A percentile compares a stretch with the other conserved stretches of the same genome.
These are phyloP conservation scores for Vandiemenella viatica DNA, from an alignment of 2,888 invertebrate genomes.

Conservation along the genomic window DNA sequence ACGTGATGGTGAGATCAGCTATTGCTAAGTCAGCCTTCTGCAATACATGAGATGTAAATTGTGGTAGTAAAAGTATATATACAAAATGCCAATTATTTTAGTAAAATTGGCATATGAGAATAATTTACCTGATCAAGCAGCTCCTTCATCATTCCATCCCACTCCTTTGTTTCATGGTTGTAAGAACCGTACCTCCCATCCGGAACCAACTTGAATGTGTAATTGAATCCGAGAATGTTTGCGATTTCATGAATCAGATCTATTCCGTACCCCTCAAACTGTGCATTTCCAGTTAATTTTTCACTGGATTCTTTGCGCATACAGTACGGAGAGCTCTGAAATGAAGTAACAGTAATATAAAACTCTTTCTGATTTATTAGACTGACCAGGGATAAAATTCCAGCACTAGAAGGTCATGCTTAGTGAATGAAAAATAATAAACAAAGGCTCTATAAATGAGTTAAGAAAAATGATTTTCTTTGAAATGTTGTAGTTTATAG, in stretches of 20 bases:
- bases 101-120: too few species aligned
- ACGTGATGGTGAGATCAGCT: constrained; percentile 94
- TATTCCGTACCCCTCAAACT: constrained; percentile 88
- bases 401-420: too few species aligned
- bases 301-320: constrained; percentile 82
- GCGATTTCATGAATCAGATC: constrained; percentile 90
- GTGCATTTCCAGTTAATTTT: constrained; percentile 73
- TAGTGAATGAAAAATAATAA: too few species aligned
- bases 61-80: not conserved
- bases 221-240: constrained; percentile 71
- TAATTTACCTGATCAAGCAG: constrained; percentile 57
- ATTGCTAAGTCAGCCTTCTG: constrained; percentile 86
- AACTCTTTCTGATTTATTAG: too few species aligned
- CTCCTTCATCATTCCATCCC: constrained; percentile 85
- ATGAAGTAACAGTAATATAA: too few species aligned
- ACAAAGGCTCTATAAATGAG: too few species aligned
- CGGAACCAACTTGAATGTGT: constrained; percentile 69
- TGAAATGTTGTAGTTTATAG: not conserved
- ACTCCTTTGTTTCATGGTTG: constrained; percentile 69
- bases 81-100: not conserved
- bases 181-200: constrained; percentile 73
- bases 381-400: too few species aligned
- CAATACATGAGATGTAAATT: constrained; percentile 9
- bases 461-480: not conserved
- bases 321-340: constrained; percentile 86